Conservation (phyloP, 35 echinoderm and acorn worm species). For the Nesometra sesokonis region DNA sequence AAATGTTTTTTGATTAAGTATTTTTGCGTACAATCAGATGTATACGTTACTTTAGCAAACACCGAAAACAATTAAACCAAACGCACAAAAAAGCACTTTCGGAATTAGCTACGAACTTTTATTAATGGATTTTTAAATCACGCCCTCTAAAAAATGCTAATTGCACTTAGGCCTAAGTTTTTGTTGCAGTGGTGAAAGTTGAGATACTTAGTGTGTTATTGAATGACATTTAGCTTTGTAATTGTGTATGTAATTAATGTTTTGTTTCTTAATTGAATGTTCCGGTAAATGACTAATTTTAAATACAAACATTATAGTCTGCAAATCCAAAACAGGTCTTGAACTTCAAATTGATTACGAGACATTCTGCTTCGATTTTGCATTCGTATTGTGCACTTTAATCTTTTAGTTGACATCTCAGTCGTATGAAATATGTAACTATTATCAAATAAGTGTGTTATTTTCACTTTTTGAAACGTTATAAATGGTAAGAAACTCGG, state of each 20-base stretch:
- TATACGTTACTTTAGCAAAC: background rate
- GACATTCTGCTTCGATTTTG: background rate
- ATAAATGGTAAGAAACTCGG: background rate
- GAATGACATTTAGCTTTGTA: background rate
- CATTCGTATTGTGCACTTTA: background rate
- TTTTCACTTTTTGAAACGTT: background rate
- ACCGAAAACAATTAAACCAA: background rate
- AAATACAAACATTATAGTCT: background rate
- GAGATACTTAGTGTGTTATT: too few species aligned
- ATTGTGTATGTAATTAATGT: background rate
- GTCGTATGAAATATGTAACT: background rate
- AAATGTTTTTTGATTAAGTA: background rate
- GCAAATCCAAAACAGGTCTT: background rate
- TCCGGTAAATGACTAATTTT: background rate
- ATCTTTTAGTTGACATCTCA: background rate
- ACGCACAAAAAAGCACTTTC: too few species aligned
- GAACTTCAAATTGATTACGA: background rate
- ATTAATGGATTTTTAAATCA: background rate
- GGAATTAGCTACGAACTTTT: background rate
- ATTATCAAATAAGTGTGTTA: background rate
- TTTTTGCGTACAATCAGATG: background rate
- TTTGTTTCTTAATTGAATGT: background rate
- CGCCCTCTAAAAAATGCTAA: background rate
- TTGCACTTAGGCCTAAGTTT: too few species aligned
- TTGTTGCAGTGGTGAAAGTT: too few species aligned